Evolutionary conservation across 2,888 invertebrate species (phyloP), one percentile per base, ranked within the genome.

Genomic region (Oxytorus armatus): DNA sequence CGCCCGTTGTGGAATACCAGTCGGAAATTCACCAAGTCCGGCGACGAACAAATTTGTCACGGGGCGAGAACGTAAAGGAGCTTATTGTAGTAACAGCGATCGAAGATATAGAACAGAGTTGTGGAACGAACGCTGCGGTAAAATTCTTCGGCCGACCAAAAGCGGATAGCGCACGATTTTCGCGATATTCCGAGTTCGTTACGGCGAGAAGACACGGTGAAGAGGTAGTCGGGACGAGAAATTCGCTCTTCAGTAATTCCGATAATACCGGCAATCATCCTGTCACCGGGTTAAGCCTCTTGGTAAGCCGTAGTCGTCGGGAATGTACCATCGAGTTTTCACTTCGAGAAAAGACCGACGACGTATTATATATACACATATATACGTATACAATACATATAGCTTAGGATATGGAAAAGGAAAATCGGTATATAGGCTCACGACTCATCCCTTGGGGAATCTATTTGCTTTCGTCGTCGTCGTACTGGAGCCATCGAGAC

Each of bases 231-330:
- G 49, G 69, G 33, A 66, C 79, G 77, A 84, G 86, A 88, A 87
- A 89, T 89, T 89, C 88, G 87, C 84, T 85, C 84, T 84, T 86
- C 80, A 81, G 89, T 90, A 90, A 90, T 90, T 88, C 87, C 87
- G 86, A 87, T 90, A 90, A 90, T 90, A 88, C 89, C 86, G 85
- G 89, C 88, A 90, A 90, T 90, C 89, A 89, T 89, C 89, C 89
- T 89, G 90, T 90, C 90, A 88, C 87, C 87, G 86, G 86, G 88
- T 88, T 90, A 89, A 90, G 89, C 88, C 86, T 88, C 84, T 80
- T 76, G 77, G 81, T 75, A 82, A 82, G 85, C 82, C 80, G 73
- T 65, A 68, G 66, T 65, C 72, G 79, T 81, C 76, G 73, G 51
- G 70, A 82, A 79, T 72, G 75, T 77, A 76, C 77, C 68, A 42